These are phyloP conservation scores for Artemia sinica DNA, from an alignment of 2,888 invertebrate species.

Conservation along the genomic window DNA sequence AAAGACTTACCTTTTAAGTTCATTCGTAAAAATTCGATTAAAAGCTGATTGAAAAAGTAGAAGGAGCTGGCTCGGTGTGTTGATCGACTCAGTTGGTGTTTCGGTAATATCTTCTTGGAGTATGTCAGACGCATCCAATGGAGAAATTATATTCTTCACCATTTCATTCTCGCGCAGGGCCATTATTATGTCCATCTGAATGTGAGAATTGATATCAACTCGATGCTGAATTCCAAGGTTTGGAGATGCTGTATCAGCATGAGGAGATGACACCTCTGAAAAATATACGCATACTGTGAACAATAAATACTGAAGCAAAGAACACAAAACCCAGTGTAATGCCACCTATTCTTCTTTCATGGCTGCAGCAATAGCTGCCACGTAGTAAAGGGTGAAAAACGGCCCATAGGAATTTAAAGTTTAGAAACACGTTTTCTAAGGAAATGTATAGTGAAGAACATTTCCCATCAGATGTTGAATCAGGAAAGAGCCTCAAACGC, in stretches of 20 bases:
- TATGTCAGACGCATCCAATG: neutral
- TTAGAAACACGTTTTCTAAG: too few relatives aligned
- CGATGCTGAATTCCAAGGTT: conserved; percentile 8
- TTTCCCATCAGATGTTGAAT: too few relatives aligned
- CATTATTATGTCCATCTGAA: neutral
- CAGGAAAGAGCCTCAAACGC: too few relatives aligned
- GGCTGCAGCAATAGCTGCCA: too few relatives aligned
- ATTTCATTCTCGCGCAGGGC: neutral
- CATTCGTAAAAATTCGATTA: neutral
- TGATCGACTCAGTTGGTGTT: neutral
- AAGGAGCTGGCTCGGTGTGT: neutral
- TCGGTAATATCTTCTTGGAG: too few relatives aligned
- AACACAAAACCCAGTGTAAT: too few relatives aligned
- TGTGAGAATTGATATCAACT: neutral
- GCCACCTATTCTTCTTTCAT: too few relatives aligned
- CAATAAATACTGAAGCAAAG: too few relatives aligned
- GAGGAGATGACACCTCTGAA: neutral
- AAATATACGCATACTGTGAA: too few relatives aligned
- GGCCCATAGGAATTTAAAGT: too few relatives aligned
- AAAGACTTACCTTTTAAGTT: neutral
- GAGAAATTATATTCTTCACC: conserved; percentile 1
- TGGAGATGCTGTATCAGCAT: neutral
- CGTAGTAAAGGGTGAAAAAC: too few relatives aligned
- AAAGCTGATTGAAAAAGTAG: neutral
- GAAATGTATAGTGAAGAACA: too few relatives aligned